Evolutionary conservation across 2,797 vertebrate genomes (phyloP), one percentile per base, ranked within the genome.

Genomic region (Ammospiza maritima): DNA sequence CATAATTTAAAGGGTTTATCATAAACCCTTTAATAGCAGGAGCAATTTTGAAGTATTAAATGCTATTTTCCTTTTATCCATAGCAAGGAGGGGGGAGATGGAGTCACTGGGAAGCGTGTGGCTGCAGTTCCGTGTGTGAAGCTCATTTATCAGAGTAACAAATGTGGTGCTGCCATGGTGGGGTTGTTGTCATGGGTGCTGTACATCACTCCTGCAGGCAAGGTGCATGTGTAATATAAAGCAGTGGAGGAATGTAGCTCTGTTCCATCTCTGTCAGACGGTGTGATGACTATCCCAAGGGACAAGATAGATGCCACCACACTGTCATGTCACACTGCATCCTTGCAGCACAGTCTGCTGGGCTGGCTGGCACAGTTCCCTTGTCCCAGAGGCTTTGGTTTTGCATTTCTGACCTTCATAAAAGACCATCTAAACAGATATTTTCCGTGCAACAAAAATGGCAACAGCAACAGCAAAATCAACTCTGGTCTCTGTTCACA

Each of bases 141-240:
- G 67, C 93, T 98, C 92, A 85, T 97, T 97, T 97, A 77, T 98
- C 96, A 97, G 13, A 2, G 6, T 92, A 96, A 97, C 65, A 92
- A 91, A 94, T 91, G 86, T 25, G 22, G 58, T 84, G 70, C 89
- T 96, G 73, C 71, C 21, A 67, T 47, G 80, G 80, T n/a, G 75
- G 87, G 77, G 58, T 51, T 30, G 86, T 85, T 58, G 94, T 87
- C 2, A 0, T 18, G 71, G 80, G 53, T 53, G 80, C 74, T 75
- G 66, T 89, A 8, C 44, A 27, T 95, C 92, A 40, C 75, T 93
- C 75, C 93, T 92, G 85, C 53, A 83, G 94, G 75, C 77, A 91
- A 85, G 90, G 91, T 80, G 48, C 6, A 12, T 51, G 2, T 44
- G 53, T 58, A 54, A 53, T 79, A 64, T 53, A 85, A 94, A 93